phyloP scores from a whole-genome alignment of 1,140 invertebrate species.

The Araneus ventricosus region DNA sequence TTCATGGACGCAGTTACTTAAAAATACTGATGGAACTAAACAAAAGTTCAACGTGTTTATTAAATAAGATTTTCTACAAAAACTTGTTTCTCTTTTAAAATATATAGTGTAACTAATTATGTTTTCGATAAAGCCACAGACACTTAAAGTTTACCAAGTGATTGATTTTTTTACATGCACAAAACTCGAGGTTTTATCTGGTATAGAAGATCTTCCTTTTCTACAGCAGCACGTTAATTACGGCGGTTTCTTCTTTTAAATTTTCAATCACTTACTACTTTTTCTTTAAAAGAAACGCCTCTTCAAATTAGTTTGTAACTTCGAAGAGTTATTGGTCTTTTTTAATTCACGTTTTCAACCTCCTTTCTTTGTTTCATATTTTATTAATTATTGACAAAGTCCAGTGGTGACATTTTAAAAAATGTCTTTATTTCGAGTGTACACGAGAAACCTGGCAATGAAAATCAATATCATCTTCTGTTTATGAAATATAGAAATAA shows the following conservation, averaged over 20 bases:
- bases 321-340: background rate
- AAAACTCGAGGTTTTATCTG: background rate
- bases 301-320: background rate
- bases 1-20: background rate
- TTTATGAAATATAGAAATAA: background rate
- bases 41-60: background rate
- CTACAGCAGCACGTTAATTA: background rate
- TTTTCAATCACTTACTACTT: background rate
- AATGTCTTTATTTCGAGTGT: background rate
- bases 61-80: background rate
- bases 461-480: background rate
- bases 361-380: slow-evolving; percentile 6
- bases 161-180: background rate
- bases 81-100: background rate
- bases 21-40: background rate
- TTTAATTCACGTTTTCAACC: slow-evolving; percentile 9
- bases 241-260: background rate
- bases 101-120: background rate
- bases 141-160: background rate
- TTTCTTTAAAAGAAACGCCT: background rate
- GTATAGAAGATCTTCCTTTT: background rate
- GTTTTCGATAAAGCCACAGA: background rate
- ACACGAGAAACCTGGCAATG: background rate
- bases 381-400: slow-evolving; percentile 8
- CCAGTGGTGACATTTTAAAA: background rate